These are phyloP conservation scores for Agrenia bidenticulata DNA, from an alignment of 2,888 invertebrate genomes.

Conservation along the genomic window DNA sequence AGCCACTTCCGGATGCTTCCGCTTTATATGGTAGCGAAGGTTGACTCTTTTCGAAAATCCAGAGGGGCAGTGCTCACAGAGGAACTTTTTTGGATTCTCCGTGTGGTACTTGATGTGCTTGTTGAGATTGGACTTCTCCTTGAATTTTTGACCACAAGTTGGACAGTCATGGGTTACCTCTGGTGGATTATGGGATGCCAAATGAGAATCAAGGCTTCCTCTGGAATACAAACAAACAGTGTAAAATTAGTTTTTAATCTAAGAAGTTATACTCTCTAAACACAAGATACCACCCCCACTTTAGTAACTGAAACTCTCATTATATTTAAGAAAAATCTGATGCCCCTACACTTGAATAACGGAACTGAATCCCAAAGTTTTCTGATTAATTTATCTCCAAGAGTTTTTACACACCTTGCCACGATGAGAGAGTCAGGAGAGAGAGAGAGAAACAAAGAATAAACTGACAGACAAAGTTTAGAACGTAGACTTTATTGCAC, in stretches of 20 bases:
- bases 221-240: conserved; percentile 40
- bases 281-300: conserved; percentile 4
- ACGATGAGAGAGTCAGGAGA: neutral
- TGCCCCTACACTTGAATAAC: too few species aligned
- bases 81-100: conserved; percentile 50
- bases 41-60: conserved; percentile 52
- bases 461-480: neutral
- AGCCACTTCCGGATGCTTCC: conserved; percentile 50
- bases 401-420: too few species aligned
- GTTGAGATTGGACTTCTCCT: conserved; percentile 46
- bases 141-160: conserved; percentile 50
- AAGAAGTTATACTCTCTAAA: neutral
- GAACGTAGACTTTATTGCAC: too few species aligned
- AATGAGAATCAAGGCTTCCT: conserved; percentile 51
- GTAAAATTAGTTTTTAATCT: conserved; percentile 14
- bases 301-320: too few species aligned
- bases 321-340: too few species aligned
- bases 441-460: conserved; percentile 14
- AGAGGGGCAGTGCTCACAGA: conserved; percentile 51
- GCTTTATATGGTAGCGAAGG: conserved; percentile 50
- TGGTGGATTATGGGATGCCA: conserved; percentile 47
- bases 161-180: conserved; percentile 48
- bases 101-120: conserved; percentile 48
- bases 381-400: too few species aligned
- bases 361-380: too few species aligned